Evolutionary conservation across 2,888 invertebrate species (phyloP), one percentile per base, ranked within the genome.

Genomic region (Deroplatys truncata): DNA sequence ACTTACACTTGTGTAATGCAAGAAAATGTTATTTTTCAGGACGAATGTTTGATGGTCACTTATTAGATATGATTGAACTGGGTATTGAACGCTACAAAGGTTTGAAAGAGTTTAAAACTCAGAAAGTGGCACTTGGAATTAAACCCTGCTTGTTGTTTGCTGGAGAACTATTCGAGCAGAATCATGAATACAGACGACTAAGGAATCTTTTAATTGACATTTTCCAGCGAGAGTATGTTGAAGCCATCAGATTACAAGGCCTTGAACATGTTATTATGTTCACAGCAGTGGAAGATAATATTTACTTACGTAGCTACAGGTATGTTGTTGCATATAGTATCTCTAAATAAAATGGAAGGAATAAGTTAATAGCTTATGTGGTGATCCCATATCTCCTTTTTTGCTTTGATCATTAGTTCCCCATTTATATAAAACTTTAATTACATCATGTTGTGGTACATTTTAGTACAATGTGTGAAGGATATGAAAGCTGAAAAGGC

Each of bases 61-160:
- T 99, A 56, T 94, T 99, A 89, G 99, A 99, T 93, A 99, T 99
- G 98, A 95, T 98, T 90, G 99, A 99, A 94, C 95, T 99, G 89
- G 98, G 98, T 20, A 95, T 99, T 31, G 97, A 98, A 89, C 95
- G 96, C 89, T 99, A 96, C 93, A 96, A 96, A 92, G 95, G 97
- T 0, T 95, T 99, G 93, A 94, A 95, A 28, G 97, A 97, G 85
- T 98, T 98, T 92, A 96, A 96, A 91, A 96, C 95, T 89, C 96
- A 97, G 88, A 98, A 97, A 93, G 96, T 97, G 43, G 93, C 96
- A 0, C 94, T 96, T 8, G 99, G 98, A 9, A 95, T 96, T 0
- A 99, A 99, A 93, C 99, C 99, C 0, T 97, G 98, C 92, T 93
- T 99, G 8, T 93, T 99, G 29, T 99, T 99, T 92, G 97, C 98